Percentiles rank a stretch among this genome's conserved stretches.
phyloP scores from a whole-genome alignment of 2,797 vertebrate genomes.

The Phalloptychus januarius region DNA sequence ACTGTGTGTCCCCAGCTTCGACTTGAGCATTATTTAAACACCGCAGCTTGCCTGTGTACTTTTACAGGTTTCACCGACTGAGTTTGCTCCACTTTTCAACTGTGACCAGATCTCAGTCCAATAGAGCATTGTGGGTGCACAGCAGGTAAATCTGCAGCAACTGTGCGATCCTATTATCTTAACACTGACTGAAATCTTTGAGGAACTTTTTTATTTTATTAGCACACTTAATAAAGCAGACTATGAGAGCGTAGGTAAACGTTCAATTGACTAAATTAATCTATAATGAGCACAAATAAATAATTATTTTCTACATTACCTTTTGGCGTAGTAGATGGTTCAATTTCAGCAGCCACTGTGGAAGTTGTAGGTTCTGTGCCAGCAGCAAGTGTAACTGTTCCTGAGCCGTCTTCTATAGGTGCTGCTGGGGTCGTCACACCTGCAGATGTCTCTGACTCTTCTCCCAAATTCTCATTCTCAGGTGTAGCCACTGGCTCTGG shows the following conservation, averaged over 20 bases:
- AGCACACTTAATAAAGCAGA: neutral
- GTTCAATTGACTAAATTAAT: neutral
- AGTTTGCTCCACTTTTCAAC: neutral
- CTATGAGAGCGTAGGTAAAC: neutral
- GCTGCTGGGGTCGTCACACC: neutral
- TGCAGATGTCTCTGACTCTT: neutral
- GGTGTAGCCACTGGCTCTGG: neutral
- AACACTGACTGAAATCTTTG: neutral
- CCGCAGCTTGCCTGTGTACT: neutral
- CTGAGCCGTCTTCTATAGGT: neutral
- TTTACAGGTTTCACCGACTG: neutral
- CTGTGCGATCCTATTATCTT: neutral
- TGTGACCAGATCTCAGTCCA: neutral
- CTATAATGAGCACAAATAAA: neutral
- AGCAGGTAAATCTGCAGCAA: neutral
- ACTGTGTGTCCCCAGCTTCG: no score
- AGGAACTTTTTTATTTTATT: neutral
- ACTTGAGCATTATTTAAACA: neutral
- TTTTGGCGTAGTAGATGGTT: constrained; percentile 10
- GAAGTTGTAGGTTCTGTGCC: neutral
- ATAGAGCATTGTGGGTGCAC: neutral
- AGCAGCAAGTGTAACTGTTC: neutral
- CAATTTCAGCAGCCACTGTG: constrained; percentile 1
- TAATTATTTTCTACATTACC: constrained; percentile 17
- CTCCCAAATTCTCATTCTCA: neutral